Conservation (phyloP, 2,113 vertebrate genomes). For the Peucedramus taeniatus region DNA sequence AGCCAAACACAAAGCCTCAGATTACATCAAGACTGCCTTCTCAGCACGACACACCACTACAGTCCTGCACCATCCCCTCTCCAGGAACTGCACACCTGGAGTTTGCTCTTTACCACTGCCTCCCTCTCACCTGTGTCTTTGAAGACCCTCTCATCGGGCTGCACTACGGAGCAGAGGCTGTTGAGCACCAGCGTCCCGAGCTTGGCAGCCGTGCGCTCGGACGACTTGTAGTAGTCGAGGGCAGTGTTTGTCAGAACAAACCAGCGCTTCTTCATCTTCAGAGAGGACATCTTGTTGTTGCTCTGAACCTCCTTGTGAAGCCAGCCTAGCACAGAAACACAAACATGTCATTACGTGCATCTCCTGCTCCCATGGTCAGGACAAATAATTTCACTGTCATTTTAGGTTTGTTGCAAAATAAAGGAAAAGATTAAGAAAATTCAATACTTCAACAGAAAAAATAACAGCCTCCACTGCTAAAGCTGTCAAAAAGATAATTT, state of each 20-base stretch:
- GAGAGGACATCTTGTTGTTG: conserved; percentile 83
- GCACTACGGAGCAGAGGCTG: conserved; percentile 87
- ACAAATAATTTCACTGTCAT: not conserved
- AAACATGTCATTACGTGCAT: not conserved
- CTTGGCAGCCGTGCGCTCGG: conserved; percentile 85
- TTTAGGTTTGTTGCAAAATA: not conserved
- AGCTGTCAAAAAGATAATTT: not conserved
- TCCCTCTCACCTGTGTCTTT: conserved; percentile 83
- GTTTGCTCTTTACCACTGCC: not conserved
- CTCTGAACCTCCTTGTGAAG: conserved; percentile 90
- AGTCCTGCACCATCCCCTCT: not conserved
- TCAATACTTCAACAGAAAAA: not conserved
- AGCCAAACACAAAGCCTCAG: not conserved
- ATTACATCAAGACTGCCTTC: not conserved
- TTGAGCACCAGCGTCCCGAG: conserved; percentile 91
- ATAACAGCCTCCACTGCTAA: not conserved
- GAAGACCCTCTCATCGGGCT: conserved; percentile 86
- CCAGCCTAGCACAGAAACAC: conserved; percentile 76
- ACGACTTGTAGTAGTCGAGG: conserved; percentile 89
- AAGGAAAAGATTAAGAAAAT: not conserved
- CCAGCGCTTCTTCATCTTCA: conserved; percentile 93
- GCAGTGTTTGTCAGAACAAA: conserved; percentile 88
- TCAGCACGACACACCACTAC: not conserved
- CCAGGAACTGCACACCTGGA: not conserved
- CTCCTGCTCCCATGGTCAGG: not conserved